A percentile compares a stretch with the other conserved stretches of the same genome.
phyloP scores from a whole-genome alignment of 2,888 invertebrate species.

The Epicampocera succincta region DNA sequence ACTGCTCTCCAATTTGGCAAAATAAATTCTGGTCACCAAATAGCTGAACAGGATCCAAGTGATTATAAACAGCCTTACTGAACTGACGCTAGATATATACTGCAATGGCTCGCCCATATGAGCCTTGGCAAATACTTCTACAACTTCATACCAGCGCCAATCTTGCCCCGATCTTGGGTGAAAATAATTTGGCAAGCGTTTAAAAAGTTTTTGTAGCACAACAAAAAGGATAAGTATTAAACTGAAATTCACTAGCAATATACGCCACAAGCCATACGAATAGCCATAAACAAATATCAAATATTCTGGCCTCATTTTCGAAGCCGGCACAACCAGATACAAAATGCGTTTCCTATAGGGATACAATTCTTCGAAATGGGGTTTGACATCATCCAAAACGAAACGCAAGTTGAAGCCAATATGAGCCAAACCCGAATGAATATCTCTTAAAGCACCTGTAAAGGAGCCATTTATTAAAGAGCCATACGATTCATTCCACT shows the following conservation, averaged over 20 bases:
- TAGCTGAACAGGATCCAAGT: slow-evolving; percentile 79
- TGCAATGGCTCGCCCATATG: slow-evolving; percentile 76
- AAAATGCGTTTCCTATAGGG: slow-evolving; percentile 74
- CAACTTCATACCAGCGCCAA: slow-evolving; percentile 72
- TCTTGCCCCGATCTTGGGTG: not conserved
- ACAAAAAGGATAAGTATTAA: slow-evolving; percentile 68
- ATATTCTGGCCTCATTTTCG: slow-evolving; percentile 74
- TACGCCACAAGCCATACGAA: slow-evolving; percentile 73
- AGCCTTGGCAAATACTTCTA: slow-evolving; percentile 75
- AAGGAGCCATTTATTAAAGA: slow-evolving; percentile 72
- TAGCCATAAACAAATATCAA: slow-evolving; percentile 76
- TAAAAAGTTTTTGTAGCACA: slow-evolving; percentile 53
- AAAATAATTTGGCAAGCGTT: slow-evolving; percentile 54
- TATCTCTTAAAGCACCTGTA: slow-evolving; percentile 74
- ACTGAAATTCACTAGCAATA: slow-evolving; percentile 72
- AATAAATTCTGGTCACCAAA: slow-evolving; percentile 76
- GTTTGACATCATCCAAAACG: slow-evolving; percentile 71
- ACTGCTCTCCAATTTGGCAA: slow-evolving; percentile 79
- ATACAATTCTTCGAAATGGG: slow-evolving; percentile 73
- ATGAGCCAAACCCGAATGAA: slow-evolving; percentile 73
- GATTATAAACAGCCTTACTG: slow-evolving; percentile 76
- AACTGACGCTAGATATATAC: slow-evolving; percentile 73
- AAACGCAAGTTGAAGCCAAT: slow-evolving; percentile 77
- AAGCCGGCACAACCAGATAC: slow-evolving; percentile 77
- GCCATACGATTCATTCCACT: slow-evolving; percentile 75